A percentile compares a stretch with the other conserved stretches of the same genome.
These are phyloP conservation scores for Zaprionus taronus DNA, from an alignment of 1,140 invertebrate species.

Conservation along the genomic window DNA sequence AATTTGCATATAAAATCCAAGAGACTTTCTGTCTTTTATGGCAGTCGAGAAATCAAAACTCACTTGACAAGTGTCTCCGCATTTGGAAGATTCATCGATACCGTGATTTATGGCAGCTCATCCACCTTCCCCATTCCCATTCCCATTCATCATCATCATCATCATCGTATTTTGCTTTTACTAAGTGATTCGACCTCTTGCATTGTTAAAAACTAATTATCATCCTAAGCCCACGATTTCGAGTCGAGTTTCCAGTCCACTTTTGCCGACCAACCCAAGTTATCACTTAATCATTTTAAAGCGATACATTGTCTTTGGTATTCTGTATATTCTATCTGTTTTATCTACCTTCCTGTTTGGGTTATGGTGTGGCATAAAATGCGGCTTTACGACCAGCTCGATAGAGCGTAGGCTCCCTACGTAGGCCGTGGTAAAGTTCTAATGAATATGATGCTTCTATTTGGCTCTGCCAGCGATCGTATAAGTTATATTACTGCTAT, in stretches of 20 bases:
- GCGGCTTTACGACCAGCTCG: constrained; percentile 11
- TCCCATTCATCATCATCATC: constrained; percentile 22
- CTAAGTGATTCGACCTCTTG: constrained; percentile 27
- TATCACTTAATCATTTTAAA: constrained; percentile 71
- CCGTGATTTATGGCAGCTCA: constrained; percentile 64
- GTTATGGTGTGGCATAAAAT: constrained; percentile 48
- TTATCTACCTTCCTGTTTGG: constrained; percentile 15
- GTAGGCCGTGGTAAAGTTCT: constrained; percentile 24
- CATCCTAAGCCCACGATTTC: constrained; percentile 51
- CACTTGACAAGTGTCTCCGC: constrained; percentile 60
- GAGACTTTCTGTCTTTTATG: constrained; percentile 25
- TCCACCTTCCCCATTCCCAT: background rate
- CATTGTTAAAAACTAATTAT: constrained; percentile 65
- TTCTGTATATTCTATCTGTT: constrained; percentile 13
- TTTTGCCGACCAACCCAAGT: constrained; percentile 42
- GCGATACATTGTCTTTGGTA: constrained; percentile 10
- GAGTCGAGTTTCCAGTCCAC: constrained; percentile 16
- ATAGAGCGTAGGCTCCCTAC: background rate
- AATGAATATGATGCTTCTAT: constrained; percentile 42
- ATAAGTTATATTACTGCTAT: constrained; percentile 6
- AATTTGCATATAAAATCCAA: constrained; percentile 67
- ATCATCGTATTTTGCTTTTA: constrained; percentile 6
- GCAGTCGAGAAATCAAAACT: constrained; percentile 23
- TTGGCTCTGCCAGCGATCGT: background rate
- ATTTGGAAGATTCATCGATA: constrained; percentile 35